Percentiles rank a stretch among this genome's conserved stretches.
Evolutionary conservation across 2,888 invertebrate genomes (phyloP).

Genomic region (Platycnemis pennipes): DNA sequence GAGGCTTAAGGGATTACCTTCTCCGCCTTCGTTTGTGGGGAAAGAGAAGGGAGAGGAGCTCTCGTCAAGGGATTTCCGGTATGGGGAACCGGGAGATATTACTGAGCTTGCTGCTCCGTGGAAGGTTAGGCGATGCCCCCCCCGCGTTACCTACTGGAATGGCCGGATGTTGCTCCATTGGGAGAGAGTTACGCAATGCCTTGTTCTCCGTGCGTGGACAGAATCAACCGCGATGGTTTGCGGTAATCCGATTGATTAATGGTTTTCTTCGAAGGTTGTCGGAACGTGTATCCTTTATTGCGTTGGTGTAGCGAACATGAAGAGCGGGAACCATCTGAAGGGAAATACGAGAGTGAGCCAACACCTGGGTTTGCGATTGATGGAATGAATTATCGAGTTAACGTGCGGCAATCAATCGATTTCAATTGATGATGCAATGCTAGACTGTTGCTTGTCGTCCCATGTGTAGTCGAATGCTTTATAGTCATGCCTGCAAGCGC

Average conservation of each 20-base stretch:
- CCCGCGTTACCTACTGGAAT: not conserved
- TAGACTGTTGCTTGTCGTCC: not conserved
- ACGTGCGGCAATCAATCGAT: too few species aligned
- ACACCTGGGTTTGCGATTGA: too few species aligned
- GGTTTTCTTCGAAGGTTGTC: not conserved
- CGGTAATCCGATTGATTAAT: slow-evolving; percentile 6
- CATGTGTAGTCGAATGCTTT: not conserved
- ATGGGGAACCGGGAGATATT: not conserved
- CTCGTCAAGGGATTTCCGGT: not conserved
- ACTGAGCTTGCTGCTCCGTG: not conserved
- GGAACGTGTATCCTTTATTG: too few species aligned
- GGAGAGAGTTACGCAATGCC: not conserved
- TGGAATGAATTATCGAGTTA: too few species aligned
- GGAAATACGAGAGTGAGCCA: not conserved
- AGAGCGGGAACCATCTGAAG: not conserved
- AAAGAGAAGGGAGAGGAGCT: not conserved
- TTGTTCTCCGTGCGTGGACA: not conserved
- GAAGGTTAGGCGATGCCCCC: not conserved
- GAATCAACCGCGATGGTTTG: not conserved
- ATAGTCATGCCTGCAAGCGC: not conserved
- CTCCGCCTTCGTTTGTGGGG: not conserved
- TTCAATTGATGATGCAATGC: too few species aligned
- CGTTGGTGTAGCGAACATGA: too few species aligned
- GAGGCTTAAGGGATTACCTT: slow-evolving; percentile 1
- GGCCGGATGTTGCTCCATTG: slow-evolving; percentile 11